Evolutionary conservation across 1,140 invertebrate species (phyloP), one percentile per base, ranked within the genome.

Genomic region (Lamellibrachia luymesi): DNA sequence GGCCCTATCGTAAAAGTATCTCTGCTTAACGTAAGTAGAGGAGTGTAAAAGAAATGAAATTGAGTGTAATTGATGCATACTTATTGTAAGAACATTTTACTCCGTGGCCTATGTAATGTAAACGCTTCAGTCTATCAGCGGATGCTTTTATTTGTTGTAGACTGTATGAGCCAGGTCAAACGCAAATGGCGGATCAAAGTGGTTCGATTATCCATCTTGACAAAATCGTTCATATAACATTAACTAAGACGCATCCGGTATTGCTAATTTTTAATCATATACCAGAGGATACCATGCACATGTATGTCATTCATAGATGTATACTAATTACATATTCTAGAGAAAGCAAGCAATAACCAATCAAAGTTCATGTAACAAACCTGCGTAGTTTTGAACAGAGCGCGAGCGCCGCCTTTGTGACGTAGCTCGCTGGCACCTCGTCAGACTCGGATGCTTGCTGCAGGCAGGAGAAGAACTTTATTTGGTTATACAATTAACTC

Each of bases 391-490:
- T 94, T 13, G 93, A 51, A 93, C 96, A 96, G 27, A 96, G 93
- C 7, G 94, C 94, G 2, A 96, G 89, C 17, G 96, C 95, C 2
- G 95, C 95, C 38, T 93, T 94, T 2, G 96, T 96, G 10, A 96
- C 93, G 51, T 94, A 94, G 4, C 93, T 91, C 13, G 94, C 90
- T 7, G 96, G 95, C 10, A 96, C 94, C 1, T 96, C 92, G 4
- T 95, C 93, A 4, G 94, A 94, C 49, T 95, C 94, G 22, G 95
- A 94, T 1, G 95, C 95, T 90, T 94, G 92, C 91, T 95, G 94
- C 64, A 80, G 4, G 17, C 2, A 38, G 38, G 38, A 38, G 38
- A 38, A 38, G 1, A 38, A 38, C 38, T 38, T 38, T 38, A 38
- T 38, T 38, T 38, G 38, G 38, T 38, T 38, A 38, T 38, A 38